These are phyloP conservation scores for Electrophaes corylata DNA, from an alignment of 2,888 invertebrate genomes.

Conservation along the genomic window DNA sequence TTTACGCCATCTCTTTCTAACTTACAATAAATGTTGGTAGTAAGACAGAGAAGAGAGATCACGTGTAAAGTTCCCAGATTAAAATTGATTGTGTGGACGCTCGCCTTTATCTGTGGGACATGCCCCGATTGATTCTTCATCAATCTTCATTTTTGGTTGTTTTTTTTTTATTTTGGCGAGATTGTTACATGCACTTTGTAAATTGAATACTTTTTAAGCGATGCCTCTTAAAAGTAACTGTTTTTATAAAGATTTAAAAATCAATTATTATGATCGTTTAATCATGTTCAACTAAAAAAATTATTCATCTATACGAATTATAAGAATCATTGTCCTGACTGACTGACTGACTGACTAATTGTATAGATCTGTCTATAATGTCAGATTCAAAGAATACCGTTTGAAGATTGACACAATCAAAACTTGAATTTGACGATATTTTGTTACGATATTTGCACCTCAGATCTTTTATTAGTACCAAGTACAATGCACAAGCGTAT, in stretches of 20 bases:
- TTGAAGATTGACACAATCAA: no score
- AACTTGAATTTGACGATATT: no score
- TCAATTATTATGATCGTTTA: neutral
- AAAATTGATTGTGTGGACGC: slow-evolving; percentile 80
- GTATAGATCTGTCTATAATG: no score
- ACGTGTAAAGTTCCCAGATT: slow-evolving; percentile 75
- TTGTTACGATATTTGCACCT: no score
- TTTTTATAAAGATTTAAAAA: slow-evolving; percentile 14
- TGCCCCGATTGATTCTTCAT: slow-evolving; percentile 80
- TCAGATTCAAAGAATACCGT: no score
- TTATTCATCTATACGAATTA: no score
- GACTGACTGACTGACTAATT: no score
- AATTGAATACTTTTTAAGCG: slow-evolving; percentile 8
- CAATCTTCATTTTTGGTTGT: slow-evolving; percentile 80
- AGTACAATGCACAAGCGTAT: no score
- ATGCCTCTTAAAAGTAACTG: neutral
- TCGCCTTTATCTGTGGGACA: slow-evolving; percentile 74
- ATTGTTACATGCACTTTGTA: slow-evolving; percentile 35
- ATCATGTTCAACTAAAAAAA: no score
- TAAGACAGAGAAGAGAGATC: slow-evolving; percentile 49
- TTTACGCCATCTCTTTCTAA: slow-evolving; percentile 52
- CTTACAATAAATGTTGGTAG: slow-evolving; percentile 28
- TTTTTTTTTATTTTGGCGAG: slow-evolving; percentile 52
- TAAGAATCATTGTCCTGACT: no score
- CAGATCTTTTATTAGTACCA: no score